A percentile compares a stretch with the other conserved stretches of the same genome.
phyloP scores from a whole-genome alignment of 2,888 invertebrate species.

The Sphaerophoria rueppellii region DNA sequence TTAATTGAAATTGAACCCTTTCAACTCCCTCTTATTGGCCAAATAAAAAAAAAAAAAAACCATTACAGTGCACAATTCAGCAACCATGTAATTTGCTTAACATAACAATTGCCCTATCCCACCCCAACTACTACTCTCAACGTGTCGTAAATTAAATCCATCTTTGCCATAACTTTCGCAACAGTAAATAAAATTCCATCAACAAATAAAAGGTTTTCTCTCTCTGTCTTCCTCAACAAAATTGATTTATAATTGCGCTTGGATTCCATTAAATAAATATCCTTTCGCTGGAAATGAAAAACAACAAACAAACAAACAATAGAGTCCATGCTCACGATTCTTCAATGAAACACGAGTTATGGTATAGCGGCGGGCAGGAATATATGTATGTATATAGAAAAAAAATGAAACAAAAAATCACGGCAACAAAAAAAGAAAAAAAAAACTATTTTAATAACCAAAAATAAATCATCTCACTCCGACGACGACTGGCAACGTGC shows the following conservation, averaged over 20 bases:
- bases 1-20: too few relatives aligned
- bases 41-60: too few relatives aligned
- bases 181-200: constrained; percentile 53
- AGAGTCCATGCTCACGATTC: constrained; percentile 48
- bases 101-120: constrained; percentile 19
- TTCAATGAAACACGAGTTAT: constrained; percentile 56
- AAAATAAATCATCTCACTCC: constrained; percentile 66
- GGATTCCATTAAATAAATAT: constrained; percentile 54
- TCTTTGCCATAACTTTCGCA: constrained; percentile 13
- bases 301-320: constrained; percentile 26
- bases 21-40: too few relatives aligned
- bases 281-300: constrained; percentile 39
- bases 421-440: neutral
- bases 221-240: constrained; percentile 26
- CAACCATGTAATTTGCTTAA: neutral
- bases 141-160: constrained; percentile 40
- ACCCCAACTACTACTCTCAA: neutral
- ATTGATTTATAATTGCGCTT: constrained; percentile 68
- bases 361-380: neutral
- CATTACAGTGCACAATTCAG: too few relatives aligned
- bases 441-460: constrained; percentile 66
- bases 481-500: constrained; percentile 29
- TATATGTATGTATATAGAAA: neutral
- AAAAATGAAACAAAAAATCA: neutral
- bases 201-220: constrained; percentile 47